Evolutionary conservation across 2,888 invertebrate species (phyloP).

Genomic region (Selenia dentaria): DNA sequence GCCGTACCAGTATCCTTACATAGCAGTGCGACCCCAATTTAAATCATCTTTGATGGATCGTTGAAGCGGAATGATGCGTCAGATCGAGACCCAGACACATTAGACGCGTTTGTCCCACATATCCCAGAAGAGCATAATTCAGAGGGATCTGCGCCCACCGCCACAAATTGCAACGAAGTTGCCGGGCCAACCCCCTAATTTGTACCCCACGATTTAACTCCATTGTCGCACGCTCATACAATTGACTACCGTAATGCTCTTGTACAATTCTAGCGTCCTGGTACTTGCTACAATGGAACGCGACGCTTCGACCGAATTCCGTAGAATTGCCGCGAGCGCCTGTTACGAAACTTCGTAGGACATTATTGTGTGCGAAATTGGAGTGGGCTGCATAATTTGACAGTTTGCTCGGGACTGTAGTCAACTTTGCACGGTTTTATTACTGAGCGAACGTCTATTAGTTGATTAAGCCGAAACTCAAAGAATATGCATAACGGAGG

Average conservation of each 20-base stretch:
- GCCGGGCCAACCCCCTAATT: constrained; percentile 54
- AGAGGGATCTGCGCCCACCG: constrained; percentile 48
- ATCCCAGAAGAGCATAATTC: constrained; percentile 28
- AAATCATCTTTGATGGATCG: constrained; percentile 12
- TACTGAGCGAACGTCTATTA: constrained; percentile 10
- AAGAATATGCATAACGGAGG: too few relatives aligned
- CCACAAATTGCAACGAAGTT: constrained; percentile 68
- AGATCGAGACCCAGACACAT: constrained; percentile 7
- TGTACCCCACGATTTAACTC: constrained; percentile 58
- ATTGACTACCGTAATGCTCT: constrained; percentile 45
- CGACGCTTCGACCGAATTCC: constrained; percentile 22
- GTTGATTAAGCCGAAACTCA: constrained; percentile 10
- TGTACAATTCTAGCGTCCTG: constrained; percentile 41
- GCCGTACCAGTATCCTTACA: too few relatives aligned
- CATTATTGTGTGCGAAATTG: constrained; percentile 24
- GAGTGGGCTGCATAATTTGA: constrained; percentile 20
- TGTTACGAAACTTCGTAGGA: constrained; percentile 20
- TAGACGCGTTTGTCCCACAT: constrained; percentile 9
- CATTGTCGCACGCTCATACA: constrained; percentile 50
- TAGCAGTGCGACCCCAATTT: constrained; percentile 1
- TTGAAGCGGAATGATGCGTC: constrained; percentile 8
- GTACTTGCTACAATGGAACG: constrained; percentile 31
- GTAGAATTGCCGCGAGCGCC: constrained; percentile 22
- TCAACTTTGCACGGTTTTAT: constrained; percentile 1
- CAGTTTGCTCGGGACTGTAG: constrained; percentile 11